Percentiles rank a stretch among this genome's conserved stretches.
Evolutionary conservation across 2,797 vertebrate genomes (phyloP).

Genomic region (Trematocara caparti): DNA sequence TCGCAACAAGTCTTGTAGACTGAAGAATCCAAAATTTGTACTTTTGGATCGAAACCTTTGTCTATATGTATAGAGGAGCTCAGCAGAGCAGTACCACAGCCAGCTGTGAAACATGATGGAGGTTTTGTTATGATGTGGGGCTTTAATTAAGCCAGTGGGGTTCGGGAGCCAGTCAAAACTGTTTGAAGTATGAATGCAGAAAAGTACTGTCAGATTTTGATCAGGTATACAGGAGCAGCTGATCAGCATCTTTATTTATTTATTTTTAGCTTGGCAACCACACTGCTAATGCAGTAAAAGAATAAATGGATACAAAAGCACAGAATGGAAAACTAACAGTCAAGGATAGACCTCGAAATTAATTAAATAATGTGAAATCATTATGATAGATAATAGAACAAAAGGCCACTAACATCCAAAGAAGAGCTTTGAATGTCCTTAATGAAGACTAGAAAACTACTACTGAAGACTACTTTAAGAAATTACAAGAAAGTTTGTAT

Average conservation of each 20-base stretch:
- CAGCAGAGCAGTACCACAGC: background rate
- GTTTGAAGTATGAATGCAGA: background rate
- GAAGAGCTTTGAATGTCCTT: background rate
- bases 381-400: background rate
- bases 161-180: fast-evolving
- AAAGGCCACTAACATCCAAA: background rate
- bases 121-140: background rate
- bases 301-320: background rate
- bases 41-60: fast-evolving
- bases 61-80: background rate
- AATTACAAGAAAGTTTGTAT: background rate
- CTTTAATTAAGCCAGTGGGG: background rate
- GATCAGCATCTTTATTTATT: background rate
- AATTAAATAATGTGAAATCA: background rate
- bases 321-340: background rate
- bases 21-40: background rate
- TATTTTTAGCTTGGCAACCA: background rate
- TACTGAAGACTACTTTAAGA: background rate
- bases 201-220: background rate
- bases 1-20: fast-evolving
- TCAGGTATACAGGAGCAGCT: background rate
- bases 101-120: background rate
- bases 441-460: background rate
- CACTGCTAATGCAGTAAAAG: background rate
- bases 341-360: background rate